Evolutionary conservation across 2,797 vertebrate species (phyloP), one percentile per base, ranked within the genome.

Genomic region (Labroides dimidiatus): DNA sequence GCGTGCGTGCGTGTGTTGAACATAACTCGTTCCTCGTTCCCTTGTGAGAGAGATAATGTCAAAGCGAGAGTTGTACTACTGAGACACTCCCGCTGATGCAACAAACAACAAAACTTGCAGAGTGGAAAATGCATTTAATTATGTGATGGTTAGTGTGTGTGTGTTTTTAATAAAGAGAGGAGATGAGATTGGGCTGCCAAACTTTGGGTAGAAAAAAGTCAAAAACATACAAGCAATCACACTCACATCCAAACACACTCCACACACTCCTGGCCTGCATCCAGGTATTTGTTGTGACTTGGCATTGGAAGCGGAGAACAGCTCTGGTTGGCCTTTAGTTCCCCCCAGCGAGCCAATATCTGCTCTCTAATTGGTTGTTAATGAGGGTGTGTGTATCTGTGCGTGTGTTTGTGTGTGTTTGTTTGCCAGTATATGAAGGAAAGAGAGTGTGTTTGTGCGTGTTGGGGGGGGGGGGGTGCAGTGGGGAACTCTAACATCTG

Each of bases 311-410:
- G 73, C 61, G 37, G 78, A 72, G 74, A 77, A 84, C 80, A 82
- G 74, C 72, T 62, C 74, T 73, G 75, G 73, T 76, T 89, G 90
- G 84, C 88, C 90, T 92, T 92, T 92, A 66, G 72, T 80, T 88
- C 86, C 73, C 80, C 84, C 82, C 64, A 71, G 83, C 73, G 87
- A 83, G 89, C 87, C 88, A 90, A 91, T 88, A 86, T 89, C 85
- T 87, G 80, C 79, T 85, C 86, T 87, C 86, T 93, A 94, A 93
- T 93, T 93, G 89, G 88, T 87, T 84, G 84, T 88, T 93, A 93
- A 94, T 91, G 89, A 92, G 81, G 59, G 71, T 60, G 59, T 63
- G 74, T 55, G 57, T 76, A 62, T 67, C 59, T 58, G 52, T 58
- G 62, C 68, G 72, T 74, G 54, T 75, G 53, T 49, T 3, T 27